These are phyloP conservation scores for Vannuccia rotundouncinata DNA, from an alignment of 2,888 invertebrate genomes.

Conservation along the genomic window DNA sequence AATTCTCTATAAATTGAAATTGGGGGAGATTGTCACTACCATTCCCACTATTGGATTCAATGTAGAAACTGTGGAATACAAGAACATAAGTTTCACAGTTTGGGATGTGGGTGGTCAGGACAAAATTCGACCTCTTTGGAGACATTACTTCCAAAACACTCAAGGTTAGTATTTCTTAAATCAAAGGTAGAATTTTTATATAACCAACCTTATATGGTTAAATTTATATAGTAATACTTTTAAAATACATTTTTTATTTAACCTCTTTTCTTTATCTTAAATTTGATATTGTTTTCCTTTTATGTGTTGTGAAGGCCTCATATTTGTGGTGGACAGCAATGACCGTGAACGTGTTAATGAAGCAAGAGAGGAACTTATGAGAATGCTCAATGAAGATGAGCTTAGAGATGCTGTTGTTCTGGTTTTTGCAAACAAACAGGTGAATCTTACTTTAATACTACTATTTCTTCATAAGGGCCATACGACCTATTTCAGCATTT, in stretches of 20 bases:
- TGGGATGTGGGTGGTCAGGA: conserved; percentile 97
- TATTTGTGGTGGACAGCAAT: conserved; percentile 99
- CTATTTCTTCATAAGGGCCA: too few species aligned
- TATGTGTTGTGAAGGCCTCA: conserved; percentile 68
- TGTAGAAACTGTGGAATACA: conserved; percentile 97
- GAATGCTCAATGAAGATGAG: conserved; percentile 98
- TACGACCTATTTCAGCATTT: too few species aligned
- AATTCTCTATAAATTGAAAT: conserved; percentile 98
- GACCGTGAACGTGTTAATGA: conserved; percentile 98
- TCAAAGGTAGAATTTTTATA: too few species aligned
- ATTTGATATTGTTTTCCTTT: too few species aligned
- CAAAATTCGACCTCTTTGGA: conserved; percentile 93
- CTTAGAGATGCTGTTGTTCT: conserved; percentile 95
- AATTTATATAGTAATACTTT: too few species aligned
- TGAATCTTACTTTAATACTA: too few species aligned
- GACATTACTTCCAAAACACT: conserved; percentile 96
- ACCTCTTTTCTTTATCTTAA: too few species aligned
- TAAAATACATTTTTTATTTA: too few species aligned
- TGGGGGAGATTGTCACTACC: conserved; percentile 99
- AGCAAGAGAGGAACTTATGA: conserved; percentile 94
- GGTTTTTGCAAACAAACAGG: conserved; percentile 99
- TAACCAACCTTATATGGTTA: too few species aligned
- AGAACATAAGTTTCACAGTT: conserved; percentile 96
- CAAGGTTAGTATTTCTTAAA: conserved; percentile 61
- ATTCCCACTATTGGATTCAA: conserved; percentile 99